These are phyloP conservation scores for Conger conger DNA, from an alignment of 2,113 vertebrate genomes.

Conservation along the genomic window DNA sequence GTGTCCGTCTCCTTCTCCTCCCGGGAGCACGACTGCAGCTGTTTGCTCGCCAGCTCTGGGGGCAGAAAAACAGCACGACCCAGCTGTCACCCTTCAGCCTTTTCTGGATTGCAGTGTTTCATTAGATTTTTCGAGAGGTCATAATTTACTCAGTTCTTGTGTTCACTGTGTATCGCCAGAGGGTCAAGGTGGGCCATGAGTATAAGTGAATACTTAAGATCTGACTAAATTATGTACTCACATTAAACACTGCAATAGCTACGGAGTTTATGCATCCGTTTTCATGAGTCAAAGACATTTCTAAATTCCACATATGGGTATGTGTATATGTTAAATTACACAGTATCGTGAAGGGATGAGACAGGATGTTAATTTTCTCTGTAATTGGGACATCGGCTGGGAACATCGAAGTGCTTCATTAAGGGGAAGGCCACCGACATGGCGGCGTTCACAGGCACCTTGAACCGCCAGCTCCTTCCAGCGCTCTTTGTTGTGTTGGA, in stretches of 20 bases:
- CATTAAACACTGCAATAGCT: too few relatives aligned
- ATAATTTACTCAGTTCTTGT: too few relatives aligned
- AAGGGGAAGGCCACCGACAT: background rate
- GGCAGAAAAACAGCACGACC: background rate
- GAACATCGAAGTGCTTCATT: background rate
- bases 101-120: too few relatives aligned
- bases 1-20: constrained; percentile 28
- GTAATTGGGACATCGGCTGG: background rate
- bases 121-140: too few relatives aligned
- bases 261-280: too few relatives aligned
- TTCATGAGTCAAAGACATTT: too few relatives aligned
- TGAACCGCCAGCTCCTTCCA: constrained; percentile 92
- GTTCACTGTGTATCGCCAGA: too few relatives aligned
- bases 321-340: too few relatives aligned
- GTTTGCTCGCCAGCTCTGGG: constrained; percentile 48
- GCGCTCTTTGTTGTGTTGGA: constrained; percentile 88
- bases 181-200: too few relatives aligned
- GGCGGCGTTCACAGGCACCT: constrained; percentile 63
- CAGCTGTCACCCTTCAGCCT: background rate
- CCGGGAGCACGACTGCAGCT: constrained; percentile 35
- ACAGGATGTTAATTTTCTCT: background rate
- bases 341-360: background rate
- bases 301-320: too few relatives aligned
- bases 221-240: too few relatives aligned
- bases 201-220: too few relatives aligned